Evolutionary conservation across 2,113 vertebrate genomes (phyloP), one percentile per base, ranked within the genome.

Genomic region (Syngnathoides biaculeatus): DNA sequence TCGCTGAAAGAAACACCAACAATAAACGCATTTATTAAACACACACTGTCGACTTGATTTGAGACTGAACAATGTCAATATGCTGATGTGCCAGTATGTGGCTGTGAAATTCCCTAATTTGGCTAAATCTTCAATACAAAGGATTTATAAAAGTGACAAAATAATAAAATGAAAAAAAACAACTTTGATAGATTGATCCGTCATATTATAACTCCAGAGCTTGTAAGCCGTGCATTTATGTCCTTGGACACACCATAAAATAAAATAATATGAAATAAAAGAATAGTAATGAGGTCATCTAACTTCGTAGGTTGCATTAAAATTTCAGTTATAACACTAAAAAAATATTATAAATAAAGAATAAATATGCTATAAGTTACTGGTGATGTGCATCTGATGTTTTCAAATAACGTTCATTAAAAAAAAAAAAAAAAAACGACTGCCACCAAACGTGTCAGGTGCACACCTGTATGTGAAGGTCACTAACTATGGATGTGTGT

Each of bases 21-120:
- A 77, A 47, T 56, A 52, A 40, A 61, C 39, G 64, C 27, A 69
- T 47, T 48, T 52, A 64, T 40, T 22, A 2, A 39, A 67, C 65
- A 64, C 69, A 75, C 65, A 64, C 71, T 43, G 43, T 69, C 74
- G 73, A 67, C 66, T 81, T 67, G 22, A 62, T 76, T 67, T 80
- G 22, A 70, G 47, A 77, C 52, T 53, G 57, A 20, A 69, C 69
- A 71, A 40, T 78, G 66, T 79, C 65, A 63, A n/a, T 35, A 35
- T 47, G 57, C 27, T 24, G 3, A 7, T 61, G 64, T 72, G 68
- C 19, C 12, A 60, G 19, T 20, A 43, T 66, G 53, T 47, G 52
- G 19, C 27, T 68, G 48, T 71, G 13, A 60, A 40, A 60, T 47
- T 11, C 15, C 17, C 14, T 13, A 57, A 69, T 83, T 67, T 71